Evolutionary conservation across 2,797 vertebrate species (phyloP).

Genomic region (Buphagus erythrorhynchus): DNA sequence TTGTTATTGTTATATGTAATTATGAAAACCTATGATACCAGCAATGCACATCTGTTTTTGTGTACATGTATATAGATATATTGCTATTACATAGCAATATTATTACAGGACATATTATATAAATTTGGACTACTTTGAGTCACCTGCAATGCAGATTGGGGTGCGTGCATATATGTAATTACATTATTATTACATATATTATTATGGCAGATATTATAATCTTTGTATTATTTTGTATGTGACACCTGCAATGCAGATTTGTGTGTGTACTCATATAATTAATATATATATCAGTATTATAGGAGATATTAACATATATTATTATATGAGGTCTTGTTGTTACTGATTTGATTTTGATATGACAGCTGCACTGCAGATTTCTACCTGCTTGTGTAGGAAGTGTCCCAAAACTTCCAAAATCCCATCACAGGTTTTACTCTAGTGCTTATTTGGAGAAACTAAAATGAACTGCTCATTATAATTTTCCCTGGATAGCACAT

Average conservation of each 20-base stretch:
- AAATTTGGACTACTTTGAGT: neutral
- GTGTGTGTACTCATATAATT: neutral
- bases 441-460: neutral
- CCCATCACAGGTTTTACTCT: neutral
- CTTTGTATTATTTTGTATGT: neutral
- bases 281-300: neutral
- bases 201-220: neutral
- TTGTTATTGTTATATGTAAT: neutral
- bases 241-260: neutral
- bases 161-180: neutral
- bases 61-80: neutral
- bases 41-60: neutral
- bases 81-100: neutral
- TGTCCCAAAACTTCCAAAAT: neutral
- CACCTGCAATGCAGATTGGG: neutral
- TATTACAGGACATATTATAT: neutral
- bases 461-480: fast-evolving
- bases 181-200: neutral
- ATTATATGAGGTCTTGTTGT: neutral
- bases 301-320: neutral
- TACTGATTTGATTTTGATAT: neutral
- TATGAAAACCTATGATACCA: neutral
- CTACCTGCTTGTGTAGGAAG: neutral
- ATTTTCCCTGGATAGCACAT: neutral
- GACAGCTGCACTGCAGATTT: neutral